Base-by-base conservation (phyloP, 2,888 invertebrate species). In the Apamea monoglypha region DNA sequence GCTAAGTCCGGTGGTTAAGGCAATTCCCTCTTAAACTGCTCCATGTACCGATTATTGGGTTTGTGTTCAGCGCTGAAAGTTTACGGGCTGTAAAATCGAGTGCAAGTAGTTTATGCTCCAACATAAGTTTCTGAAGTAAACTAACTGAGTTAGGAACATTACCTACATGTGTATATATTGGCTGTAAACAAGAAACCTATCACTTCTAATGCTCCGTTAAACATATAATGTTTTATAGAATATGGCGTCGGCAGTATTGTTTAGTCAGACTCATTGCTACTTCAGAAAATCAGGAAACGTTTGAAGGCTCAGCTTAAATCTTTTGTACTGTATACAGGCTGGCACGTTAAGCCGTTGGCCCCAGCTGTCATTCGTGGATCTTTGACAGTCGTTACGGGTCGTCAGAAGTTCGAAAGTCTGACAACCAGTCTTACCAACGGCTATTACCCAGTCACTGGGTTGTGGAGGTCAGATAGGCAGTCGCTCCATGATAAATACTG, bases 71-170 rank as follows among this genome's bases (percentile, higher is more conserved):
- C 3, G 64, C n/a, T 73, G 36, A 81, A 66, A 80, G 73, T 77
- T 85, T 75, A 77, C 64, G 44, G 36, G 18, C 68, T 56, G 21
- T 76, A 73, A 59, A 83, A 76, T 70, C 32, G 29, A 76, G 70
- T 83, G 72, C 66, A 80, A 76, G 71, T 56, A 71, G 78, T 80
- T 75, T 75, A 80, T 66, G 12, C 29, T 29, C 36, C 47, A 16
- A 75, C 29, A 59, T 69, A 64, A 61, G 50, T 50, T 72, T 44
- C 68, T 50, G 69, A 47, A 69, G 64, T 82, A 73, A 50, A 81
- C 70, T 63, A 63, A 78, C 70, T 71, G 71, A 59, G 56, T 66
- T 73, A 73, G 73, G 8, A 56, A 40, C 81, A 5, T 36, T 72
- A 64, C 18, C 18, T 50, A 50, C 8, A 25, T 18, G 50, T 14